These are phyloP conservation scores for Arenaria interpres DNA, from an alignment of 2,113 vertebrate species.

Conservation along the genomic window DNA sequence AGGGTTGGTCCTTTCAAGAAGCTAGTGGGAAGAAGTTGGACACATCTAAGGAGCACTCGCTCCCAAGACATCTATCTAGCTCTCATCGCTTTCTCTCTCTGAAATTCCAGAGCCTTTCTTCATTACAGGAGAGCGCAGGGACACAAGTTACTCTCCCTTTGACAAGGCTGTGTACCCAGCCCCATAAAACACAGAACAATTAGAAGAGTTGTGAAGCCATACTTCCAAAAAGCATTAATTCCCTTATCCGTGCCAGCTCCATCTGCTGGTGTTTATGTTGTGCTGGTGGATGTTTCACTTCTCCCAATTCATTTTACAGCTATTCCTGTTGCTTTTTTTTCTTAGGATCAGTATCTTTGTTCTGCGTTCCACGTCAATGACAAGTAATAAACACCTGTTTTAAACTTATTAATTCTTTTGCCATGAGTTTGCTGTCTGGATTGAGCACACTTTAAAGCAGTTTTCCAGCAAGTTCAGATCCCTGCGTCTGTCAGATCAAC, in stretches of 20 bases:
- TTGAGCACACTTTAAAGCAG: background rate
- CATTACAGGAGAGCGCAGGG: background rate
- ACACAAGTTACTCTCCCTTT: background rate
- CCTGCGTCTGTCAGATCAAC: background rate
- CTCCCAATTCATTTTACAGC: background rate
- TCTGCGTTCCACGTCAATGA: background rate
- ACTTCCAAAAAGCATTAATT: background rate
- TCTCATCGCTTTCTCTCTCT: background rate
- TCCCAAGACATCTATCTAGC: background rate
- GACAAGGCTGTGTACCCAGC: background rate
- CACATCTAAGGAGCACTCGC: background rate
- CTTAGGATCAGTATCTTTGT: background rate
- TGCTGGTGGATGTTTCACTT: background rate
- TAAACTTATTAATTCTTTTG: background rate
- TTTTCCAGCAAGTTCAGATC: background rate
- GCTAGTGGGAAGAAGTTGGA: background rate
- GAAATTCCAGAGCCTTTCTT: background rate
- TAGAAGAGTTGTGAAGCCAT: background rate
- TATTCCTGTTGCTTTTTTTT: background rate
- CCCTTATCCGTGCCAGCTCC: background rate
- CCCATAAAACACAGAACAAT: background rate
- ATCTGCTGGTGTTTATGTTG: background rate
- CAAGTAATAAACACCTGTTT: background rate
- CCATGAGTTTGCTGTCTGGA: background rate
- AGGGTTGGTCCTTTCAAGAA: background rate